Evolutionary conservation across 1,140 invertebrate genomes (phyloP), one percentile per base, ranked within the genome.

Genomic region (Brachionus rotundiformis): DNA sequence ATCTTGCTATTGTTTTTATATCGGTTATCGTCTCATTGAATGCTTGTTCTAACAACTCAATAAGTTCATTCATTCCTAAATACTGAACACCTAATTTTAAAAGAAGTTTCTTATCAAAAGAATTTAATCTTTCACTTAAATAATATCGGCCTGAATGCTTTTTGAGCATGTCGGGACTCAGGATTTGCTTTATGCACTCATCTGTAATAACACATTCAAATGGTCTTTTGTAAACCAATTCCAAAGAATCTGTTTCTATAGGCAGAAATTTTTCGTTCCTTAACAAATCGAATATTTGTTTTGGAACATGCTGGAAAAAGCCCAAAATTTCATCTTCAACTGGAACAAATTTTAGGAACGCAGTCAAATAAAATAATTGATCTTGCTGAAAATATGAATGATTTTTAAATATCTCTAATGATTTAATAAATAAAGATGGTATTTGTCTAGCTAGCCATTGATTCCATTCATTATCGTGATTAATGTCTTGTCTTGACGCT

Each of bases 381-480:
- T 77, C 29, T 31, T 61, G 19, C 16, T 29, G 8, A 68, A 68
- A 68, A 68, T 16, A 68, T 16, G 8, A 0, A 39, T 68, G 63
- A 68, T 36, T 36, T 19, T 36, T 59, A 23, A 68, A 63, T n/a
- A 19, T 41, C 29, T 63, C 19, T 41, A 81, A 63, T 10, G 79
- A 19, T 25, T 81, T 54, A 19, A 47, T 11, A 41, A 65, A 81
- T 25, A 81, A 44, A n/a, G 2, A 8, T 16, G 79, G 63, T 41
- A 82, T 82, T 73, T 82, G 61, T 27, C 7, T 33, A 47, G 25
- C 23, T 13, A 82, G 13, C 81, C 81, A 82, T 54, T 82, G 54
- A 33, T 82, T 82, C 81, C 81, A 82, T 33, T 31, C 39, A 29
- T 39, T 54, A 36, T 82, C 65, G 27, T 71, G 41, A 39, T 68